Evolutionary conservation across 2,888 invertebrate genomes (phyloP).

Genomic region (Prosopocoilus inquinatus): DNA sequence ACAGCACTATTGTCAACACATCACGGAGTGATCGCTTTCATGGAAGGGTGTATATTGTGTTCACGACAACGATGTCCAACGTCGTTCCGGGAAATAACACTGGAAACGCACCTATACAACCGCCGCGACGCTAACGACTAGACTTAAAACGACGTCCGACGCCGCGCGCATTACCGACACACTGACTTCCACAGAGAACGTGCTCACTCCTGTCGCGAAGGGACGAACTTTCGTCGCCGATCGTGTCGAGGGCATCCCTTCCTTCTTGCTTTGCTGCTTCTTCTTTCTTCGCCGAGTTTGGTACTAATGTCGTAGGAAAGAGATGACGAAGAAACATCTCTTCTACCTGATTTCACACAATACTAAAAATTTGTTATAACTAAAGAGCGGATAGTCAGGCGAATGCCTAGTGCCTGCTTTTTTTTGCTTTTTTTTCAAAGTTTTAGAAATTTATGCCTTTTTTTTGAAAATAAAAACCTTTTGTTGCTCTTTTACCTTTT

Average conservation of each 20-base stretch:
- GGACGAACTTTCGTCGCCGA: slow-evolving; percentile 1
- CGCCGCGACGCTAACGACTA: slow-evolving; percentile 12
- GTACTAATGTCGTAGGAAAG: no score
- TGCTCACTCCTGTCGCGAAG: slow-evolving; percentile 15
- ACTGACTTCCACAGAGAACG: slow-evolving; percentile 25
- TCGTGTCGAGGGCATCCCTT: neutral
- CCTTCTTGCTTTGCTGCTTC: neutral
- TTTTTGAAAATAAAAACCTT: no score
- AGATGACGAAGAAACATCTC: no score
- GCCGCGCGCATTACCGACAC: slow-evolving; percentile 23
- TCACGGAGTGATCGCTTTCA: slow-evolving; percentile 27
- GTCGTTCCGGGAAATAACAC: slow-evolving; percentile 28
- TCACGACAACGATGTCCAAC: slow-evolving; percentile 24
- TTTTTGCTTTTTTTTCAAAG: no score
- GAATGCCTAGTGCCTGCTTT: no score
- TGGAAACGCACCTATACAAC: slow-evolving; percentile 15
- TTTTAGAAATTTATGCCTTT: no score
- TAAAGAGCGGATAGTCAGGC: no score
- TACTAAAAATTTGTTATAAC: no score
- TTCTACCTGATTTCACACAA: no score
- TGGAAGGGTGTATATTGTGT: slow-evolving; percentile 15
- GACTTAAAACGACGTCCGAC: slow-evolving; percentile 17
- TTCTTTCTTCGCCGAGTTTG: neutral
- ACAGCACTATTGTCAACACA: slow-evolving; percentile 35
- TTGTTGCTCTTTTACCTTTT: no score